Conservation (phyloP, 2,888 invertebrate species). For the Cerastis leucographa region DNA sequence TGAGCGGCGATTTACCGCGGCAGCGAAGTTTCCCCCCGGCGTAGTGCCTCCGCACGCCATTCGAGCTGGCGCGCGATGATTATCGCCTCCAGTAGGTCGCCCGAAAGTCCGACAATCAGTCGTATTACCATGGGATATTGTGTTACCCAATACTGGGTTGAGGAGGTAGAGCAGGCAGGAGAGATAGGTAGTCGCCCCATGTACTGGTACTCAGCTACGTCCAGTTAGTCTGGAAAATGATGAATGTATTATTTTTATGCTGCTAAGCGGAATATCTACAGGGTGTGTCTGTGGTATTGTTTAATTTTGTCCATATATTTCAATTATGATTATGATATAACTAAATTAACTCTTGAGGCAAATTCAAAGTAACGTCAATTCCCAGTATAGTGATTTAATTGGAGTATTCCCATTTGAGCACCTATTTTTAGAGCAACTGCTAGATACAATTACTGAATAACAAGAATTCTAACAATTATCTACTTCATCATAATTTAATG, state of each 20-base stretch:
- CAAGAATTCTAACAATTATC: neutral
- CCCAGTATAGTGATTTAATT: neutral
- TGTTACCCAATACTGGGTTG: neutral
- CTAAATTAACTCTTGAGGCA: neutral
- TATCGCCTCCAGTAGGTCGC: too few relatives aligned
- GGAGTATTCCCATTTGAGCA: too few relatives aligned
- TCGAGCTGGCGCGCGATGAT: too few relatives aligned
- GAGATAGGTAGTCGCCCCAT: too few relatives aligned
- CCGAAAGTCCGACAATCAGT: neutral
- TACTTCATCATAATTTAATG: slow-evolving; percentile 8
- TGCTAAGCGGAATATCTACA: neutral
- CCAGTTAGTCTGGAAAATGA: neutral
- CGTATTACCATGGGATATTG: neutral
- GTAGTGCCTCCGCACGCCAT: too few relatives aligned
- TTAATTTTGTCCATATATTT: neutral
- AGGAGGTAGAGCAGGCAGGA: too few relatives aligned
- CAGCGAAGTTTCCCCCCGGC: too few relatives aligned
- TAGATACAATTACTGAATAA: neutral
- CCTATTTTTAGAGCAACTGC: too few relatives aligned
- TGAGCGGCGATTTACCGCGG: too few relatives aligned
- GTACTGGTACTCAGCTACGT: too few relatives aligned
- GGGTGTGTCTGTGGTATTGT: neutral
- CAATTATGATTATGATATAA: neutral
- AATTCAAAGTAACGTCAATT: neutral
- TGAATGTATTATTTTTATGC: neutral